Base-by-base conservation (phyloP, 2,113 vertebrate species). In the Zapus hudsonius region DNA sequence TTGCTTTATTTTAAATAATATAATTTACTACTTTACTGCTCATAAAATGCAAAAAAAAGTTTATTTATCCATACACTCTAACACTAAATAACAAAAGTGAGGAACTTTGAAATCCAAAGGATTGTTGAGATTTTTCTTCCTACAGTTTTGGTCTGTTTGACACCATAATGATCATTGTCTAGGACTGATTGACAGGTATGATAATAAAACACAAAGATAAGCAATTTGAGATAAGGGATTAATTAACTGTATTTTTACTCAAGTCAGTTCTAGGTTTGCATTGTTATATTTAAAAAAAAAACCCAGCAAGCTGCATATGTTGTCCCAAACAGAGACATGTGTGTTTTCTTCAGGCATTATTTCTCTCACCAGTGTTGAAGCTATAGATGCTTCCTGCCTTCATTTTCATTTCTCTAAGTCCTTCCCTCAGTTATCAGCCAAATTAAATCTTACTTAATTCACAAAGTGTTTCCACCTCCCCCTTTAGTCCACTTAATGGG, bases 161-260 rank as follows among this genome's bases (percentile, higher is more conserved):
- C 40, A 57, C 36, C 87, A 87, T 40, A 61, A 9, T 75, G 61
- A 23, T 42, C 93, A 20, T 27, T 80, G 47, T 90, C 81, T 64
- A 84, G 17, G 91, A 89, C 47, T 87, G 81, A 95, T 44, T 40
- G 33, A 90, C 27, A 75, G n/a, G 52, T 74, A 91, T 70, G 69
- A 13, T 72, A 95, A 92, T 80, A 4, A 87, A 84, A 33, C 52
- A 52, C 25, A 93, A 91, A 93, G 3, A 38, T 87, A 94, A 47
- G 25, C 40, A 93, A 95, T 90, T 88, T n/a, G 1, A 59, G 3
- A 4, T 1, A 44, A 2, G 90, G 40, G 66, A 90, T 70, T 94
- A 90, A 74, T n/a, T 59, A 90, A 52, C 1, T 87, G 4, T 90
- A 10, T 11, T 93, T 92, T 91, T 84, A 78, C 7, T 89, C 33